Percentiles rank a stretch among this genome's conserved stretches.
phyloP scores from a whole-genome alignment of 1,140 invertebrate species.

The Drosophila rhopaloa region DNA sequence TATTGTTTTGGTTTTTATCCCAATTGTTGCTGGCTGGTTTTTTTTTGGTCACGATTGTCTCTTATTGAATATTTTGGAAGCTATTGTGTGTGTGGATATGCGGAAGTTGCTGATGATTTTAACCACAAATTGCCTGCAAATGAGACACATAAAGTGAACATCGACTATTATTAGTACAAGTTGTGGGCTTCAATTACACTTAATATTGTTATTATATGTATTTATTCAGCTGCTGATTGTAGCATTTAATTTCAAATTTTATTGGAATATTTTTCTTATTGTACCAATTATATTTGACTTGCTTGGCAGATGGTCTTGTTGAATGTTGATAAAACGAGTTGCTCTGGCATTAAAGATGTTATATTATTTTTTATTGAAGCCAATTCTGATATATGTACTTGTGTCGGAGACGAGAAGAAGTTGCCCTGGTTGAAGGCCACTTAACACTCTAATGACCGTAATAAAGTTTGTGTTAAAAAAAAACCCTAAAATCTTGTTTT shows the following conservation, averaged over 20 bases:
- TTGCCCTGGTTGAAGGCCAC: constrained; percentile 12
- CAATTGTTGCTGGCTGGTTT: constrained; percentile 30
- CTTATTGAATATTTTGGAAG: constrained; percentile 41
- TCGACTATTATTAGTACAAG: constrained; percentile 25
- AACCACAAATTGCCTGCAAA: constrained; percentile 57
- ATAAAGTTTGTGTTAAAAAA: too few relatives aligned
- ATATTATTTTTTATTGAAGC: background rate
- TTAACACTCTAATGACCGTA: background rate
- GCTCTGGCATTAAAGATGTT: constrained; percentile 6
- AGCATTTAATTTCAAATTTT: constrained; percentile 27
- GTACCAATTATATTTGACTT: constrained; percentile 32
- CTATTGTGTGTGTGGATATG: constrained; percentile 39
- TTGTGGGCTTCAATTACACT: constrained; percentile 40
- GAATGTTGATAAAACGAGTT: constrained; percentile 39
- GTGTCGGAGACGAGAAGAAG: background rate
- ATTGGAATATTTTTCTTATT: constrained; percentile 20
- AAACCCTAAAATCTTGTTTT: too few relatives aligned
- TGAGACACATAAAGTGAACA: constrained; percentile 32
- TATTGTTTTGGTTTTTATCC: constrained; percentile 53
- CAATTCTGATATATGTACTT: constrained; percentile 15
- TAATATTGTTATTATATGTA: constrained; percentile 37
- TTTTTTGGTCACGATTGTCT: constrained; percentile 24
- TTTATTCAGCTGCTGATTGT: constrained; percentile 28
- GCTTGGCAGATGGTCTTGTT: constrained; percentile 32
- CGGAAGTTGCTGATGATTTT: constrained; percentile 53